phyloP scores from a whole-genome alignment of 2,888 invertebrate genomes.

The Drosophila paranaensis region DNA sequence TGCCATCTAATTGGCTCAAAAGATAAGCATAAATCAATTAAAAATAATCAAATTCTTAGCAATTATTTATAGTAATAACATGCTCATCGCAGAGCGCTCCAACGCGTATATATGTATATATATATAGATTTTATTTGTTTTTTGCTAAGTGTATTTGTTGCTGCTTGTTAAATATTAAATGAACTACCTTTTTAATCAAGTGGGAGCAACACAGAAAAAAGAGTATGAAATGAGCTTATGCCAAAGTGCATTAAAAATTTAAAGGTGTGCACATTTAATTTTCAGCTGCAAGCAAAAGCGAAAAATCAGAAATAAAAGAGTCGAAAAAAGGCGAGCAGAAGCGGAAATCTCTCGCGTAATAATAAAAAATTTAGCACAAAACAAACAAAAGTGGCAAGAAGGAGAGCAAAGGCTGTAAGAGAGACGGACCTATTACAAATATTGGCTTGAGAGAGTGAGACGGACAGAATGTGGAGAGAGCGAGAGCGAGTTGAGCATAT shows the following conservation, averaged over 20 bases:
- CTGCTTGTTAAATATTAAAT: constrained; percentile 45
- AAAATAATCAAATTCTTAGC: neutral
- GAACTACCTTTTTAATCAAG: constrained; percentile 51
- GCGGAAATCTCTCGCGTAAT: constrained; percentile 45
- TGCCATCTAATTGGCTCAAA: constrained; percentile 37
- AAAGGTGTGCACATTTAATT: constrained; percentile 64
- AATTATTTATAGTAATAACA: constrained; percentile 34
- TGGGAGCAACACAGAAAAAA: constrained; percentile 17
- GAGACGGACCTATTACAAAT: neutral
- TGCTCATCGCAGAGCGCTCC: neutral
- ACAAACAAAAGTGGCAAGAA: constrained; percentile 1
- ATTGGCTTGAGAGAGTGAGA: neutral
- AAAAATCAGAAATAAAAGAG: neutral
- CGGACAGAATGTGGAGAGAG: neutral
- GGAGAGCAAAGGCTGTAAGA: constrained; percentile 9
- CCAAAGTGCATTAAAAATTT: constrained; percentile 64
- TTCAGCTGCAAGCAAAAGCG: constrained; percentile 42
- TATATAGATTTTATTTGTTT: too few relatives aligned
- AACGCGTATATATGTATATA: constrained; percentile 10
- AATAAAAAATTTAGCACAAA: constrained; percentile 68
- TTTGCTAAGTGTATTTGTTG: constrained; percentile 7
- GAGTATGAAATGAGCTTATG: constrained; percentile 50
- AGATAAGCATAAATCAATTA: constrained; percentile 28
- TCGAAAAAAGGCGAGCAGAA: constrained; percentile 2
- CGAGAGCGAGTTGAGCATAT: neutral